Percentiles rank a stretch among this genome's conserved stretches.
Conservation (phyloP, 2,888 invertebrate species). For the Stictocephala bisonia region DNA sequence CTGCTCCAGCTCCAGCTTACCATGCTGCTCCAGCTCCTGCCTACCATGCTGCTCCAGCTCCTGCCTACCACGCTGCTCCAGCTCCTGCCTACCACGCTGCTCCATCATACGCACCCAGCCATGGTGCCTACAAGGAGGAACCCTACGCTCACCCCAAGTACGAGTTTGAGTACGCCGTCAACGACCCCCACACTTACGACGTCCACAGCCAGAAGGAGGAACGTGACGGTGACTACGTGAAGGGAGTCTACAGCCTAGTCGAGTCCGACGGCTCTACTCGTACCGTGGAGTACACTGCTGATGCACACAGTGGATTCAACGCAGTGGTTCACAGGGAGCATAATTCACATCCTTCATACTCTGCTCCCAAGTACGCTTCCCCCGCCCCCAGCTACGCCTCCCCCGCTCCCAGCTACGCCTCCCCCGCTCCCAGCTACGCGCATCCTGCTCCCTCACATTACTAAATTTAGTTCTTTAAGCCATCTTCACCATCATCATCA, state of each 20-base stretch:
- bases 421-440: neutral
- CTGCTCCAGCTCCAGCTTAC: slow-evolving; percentile 20
- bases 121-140: slow-evolving; percentile 56
- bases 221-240: slow-evolving; percentile 58
- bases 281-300: slow-evolving; percentile 58
- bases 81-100: slow-evolving; percentile 65
- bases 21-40: slow-evolving; percentile 56
- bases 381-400: neutral
- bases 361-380: neutral
- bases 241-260: slow-evolving; percentile 56
- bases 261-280: slow-evolving; percentile 45
- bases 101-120: slow-evolving; percentile 59
- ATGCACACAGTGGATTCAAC: slow-evolving; percentile 60
- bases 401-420: slow-evolving; percentile 6
- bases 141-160: slow-evolving; percentile 59
- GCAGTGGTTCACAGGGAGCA: slow-evolving; percentile 58
- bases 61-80: slow-evolving; percentile 50
- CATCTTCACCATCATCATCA: neutral
- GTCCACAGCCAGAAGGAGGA: slow-evolving; percentile 57
- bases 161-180: slow-evolving; percentile 57
- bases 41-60: slow-evolving; percentile 56
- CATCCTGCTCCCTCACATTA: neutral
- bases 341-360: slow-evolving; percentile 48
- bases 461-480: neutral
- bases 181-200: slow-evolving; percentile 58